phyloP scores from a whole-genome alignment of 37 sponge, comb jelly and placozoan species.

The Amphimedon queenslandica region DNA sequence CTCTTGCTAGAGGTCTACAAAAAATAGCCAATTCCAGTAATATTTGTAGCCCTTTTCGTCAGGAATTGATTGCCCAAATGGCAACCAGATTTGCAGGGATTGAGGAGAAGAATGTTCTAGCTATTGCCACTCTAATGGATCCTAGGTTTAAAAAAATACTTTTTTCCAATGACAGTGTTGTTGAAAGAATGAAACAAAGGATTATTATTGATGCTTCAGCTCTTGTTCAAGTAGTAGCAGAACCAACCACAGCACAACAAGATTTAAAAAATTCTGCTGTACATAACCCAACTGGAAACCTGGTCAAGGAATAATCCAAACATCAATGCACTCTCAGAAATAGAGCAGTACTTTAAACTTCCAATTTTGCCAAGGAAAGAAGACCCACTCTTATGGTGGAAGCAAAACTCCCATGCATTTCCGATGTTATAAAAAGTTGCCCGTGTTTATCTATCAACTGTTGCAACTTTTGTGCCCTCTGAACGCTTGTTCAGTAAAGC shows the following conservation, averaged over 20 bases:
- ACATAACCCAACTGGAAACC: too few relatives aligned
- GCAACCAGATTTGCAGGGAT: background rate
- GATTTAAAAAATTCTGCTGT: background rate
- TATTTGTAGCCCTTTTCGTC: background rate
- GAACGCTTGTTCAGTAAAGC: slow-evolving; percentile 16
- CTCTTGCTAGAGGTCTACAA: background rate
- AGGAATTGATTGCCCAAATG: background rate
- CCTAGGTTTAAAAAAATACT: background rate
- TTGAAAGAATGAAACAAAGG: background rate
- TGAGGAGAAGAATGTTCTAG: background rate
- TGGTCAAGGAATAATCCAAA: background rate
- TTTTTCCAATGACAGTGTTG: background rate
- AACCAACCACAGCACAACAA: background rate
- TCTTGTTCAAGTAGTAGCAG: background rate
- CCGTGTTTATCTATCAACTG: background rate
- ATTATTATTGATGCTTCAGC: background rate
- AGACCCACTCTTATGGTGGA: slow-evolving; percentile 14
- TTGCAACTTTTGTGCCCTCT: slow-evolving; percentile 17
- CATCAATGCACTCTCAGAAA: background rate
- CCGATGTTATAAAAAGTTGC: slow-evolving; percentile 1
- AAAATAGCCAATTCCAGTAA: background rate
- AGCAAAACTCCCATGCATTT: background rate
- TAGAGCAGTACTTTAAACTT: background rate
- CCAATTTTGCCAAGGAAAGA: background rate
- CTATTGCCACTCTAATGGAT: background rate